Conservation (phyloP, 2,888 invertebrate species). For the Agriopis leucophaearia region DNA sequence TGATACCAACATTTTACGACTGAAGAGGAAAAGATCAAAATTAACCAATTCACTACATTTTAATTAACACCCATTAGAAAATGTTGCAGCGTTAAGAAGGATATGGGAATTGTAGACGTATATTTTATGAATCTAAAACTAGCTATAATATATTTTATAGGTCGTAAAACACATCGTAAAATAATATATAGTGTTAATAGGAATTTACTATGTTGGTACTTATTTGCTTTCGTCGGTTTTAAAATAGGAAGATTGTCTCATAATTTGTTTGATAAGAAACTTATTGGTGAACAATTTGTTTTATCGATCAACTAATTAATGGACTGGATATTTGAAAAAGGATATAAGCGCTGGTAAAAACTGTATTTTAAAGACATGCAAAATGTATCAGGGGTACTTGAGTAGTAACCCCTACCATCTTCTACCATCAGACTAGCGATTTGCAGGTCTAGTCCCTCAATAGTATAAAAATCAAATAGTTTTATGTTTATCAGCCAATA, state of each 20-base stretch:
- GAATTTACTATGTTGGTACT: constrained; percentile 38
- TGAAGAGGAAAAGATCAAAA: constrained; percentile 25
- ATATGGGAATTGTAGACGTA: constrained; percentile 42
- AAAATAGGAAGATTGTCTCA: constrained; percentile 3
- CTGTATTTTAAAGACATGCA: too few species aligned
- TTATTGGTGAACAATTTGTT: neutral
- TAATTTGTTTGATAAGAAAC: neutral
- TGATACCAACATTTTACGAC: constrained; percentile 13
- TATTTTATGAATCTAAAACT: constrained; percentile 44
- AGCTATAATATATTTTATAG: constrained; percentile 47
- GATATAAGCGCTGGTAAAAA: too few species aligned
- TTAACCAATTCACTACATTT: constrained; percentile 33
- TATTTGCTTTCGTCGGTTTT: constrained; percentile 5
- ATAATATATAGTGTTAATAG: constrained; percentile 43
- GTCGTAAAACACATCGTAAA: constrained; percentile 49
- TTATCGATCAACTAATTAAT: neutral
- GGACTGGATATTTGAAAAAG: too few species aligned
- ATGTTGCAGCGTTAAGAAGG: constrained; percentile 46
- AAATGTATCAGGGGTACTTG: too few species aligned
- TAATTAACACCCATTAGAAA: constrained; percentile 43
- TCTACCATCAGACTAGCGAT: neutral
- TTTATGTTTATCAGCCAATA: too few species aligned
- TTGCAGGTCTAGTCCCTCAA: too few species aligned
- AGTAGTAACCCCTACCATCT: too few species aligned
- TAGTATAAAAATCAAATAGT: too few species aligned